Evolutionary conservation across 2,888 invertebrate species (phyloP), one percentile per base, ranked within the genome.

Genomic region (Augiades crinisus): DNA sequence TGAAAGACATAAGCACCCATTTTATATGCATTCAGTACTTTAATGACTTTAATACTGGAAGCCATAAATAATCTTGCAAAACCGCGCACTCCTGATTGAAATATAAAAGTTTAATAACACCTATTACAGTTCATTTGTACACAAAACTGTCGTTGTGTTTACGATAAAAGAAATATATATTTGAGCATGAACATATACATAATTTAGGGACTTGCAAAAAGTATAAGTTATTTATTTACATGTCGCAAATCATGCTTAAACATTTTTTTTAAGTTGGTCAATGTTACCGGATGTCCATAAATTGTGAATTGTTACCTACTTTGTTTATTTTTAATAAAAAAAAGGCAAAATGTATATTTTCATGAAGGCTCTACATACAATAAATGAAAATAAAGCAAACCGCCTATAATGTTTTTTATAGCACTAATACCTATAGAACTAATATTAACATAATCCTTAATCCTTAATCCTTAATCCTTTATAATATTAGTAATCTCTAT

Each of bases 81-180:
- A 46, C 8, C 13, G 8, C 38, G 22, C 22, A 37, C 8, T 34
- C 27, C 1, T 46, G 46, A 46, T 46, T 46, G 27, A 46, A 46
- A 36, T 46, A 46, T 46, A 37, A 37, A 46, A 24, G 8, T 46
- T 36, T 46, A 14, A 36, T 46, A 13, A 27, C 16, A 8, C 19
- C 5, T 46, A 37, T 46, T 46, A 46, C 24, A 37, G 46, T 37
- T 21, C 21, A 27, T 37, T 19, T 37, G 16, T 17, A 12, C 24
- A 13, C 19, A 36, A 46, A 46, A 6, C 16, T 16, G 46, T 27
- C 17, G 17, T 46, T 46, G 10, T 22, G 44, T 33, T 33, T 8
- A 33, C 31, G 14, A 33, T 33, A 1, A 33, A 13, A 10, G n/a
- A 30, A 30, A 30, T 30, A 1, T 30, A 30, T 12, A n/a, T 3